Evolutionary conservation across 2,888 invertebrate genomes (phyloP).

Genomic region (Eristalis arbustorum): DNA sequence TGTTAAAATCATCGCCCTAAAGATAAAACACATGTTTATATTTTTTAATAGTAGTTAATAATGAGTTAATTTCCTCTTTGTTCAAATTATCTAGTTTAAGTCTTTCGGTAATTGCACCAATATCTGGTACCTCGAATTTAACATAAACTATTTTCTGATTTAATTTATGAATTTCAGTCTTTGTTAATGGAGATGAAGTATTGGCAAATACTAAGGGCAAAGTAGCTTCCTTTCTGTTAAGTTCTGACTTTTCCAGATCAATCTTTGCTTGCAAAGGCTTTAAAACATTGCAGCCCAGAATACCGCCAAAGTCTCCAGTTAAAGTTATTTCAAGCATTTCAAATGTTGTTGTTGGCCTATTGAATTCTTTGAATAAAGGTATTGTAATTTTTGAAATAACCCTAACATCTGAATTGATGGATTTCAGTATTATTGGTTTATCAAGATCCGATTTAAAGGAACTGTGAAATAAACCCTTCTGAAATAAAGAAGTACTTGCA

Average conservation of each 20-base stretch:
- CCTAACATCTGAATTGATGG: background rate
- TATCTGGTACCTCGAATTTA: background rate
- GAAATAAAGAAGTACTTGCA: background rate
- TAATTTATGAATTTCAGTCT: background rate
- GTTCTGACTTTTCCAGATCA: background rate
- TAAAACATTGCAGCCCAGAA: background rate
- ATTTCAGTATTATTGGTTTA: constrained; percentile 1
- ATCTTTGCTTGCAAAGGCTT: background rate
- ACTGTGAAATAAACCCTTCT: background rate
- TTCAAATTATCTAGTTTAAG: background rate
- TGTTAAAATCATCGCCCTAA: background rate
- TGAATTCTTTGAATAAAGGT: background rate
- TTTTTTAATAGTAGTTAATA: background rate
- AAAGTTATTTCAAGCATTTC: background rate
- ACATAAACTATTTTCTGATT: background rate
- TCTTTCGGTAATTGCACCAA: background rate
- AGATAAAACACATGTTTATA: background rate
- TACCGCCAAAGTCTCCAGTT: no score
- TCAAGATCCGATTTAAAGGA: background rate
- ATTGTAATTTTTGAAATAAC: background rate
- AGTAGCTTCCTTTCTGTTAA: background rate
- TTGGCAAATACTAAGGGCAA: background rate
- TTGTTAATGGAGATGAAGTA: background rate
- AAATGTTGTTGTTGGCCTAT: background rate
- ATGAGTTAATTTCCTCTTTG: background rate